phyloP scores from a whole-genome alignment of 2,113 vertebrate species.

The Pteropus alecto region DNA sequence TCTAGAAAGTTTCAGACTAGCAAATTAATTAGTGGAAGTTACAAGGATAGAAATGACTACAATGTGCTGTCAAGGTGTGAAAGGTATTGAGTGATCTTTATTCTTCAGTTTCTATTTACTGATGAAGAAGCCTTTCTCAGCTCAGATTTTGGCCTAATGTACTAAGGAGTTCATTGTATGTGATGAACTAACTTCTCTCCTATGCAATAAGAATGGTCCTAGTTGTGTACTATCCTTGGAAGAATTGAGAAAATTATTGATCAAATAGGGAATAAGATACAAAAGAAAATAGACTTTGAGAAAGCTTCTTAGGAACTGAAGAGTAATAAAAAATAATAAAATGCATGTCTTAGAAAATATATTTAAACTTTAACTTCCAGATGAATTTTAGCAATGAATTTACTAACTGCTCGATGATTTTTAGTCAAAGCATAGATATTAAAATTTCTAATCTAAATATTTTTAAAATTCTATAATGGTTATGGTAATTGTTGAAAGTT shows the following conservation, averaged over 20 bases:
- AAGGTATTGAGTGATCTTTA: neutral
- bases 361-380: neutral
- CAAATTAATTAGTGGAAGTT: neutral
- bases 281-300: neutral
- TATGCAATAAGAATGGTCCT: neutral
- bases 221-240: neutral
- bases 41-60: neutral
- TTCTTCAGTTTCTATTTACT: neutral
- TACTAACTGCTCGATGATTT: neutral
- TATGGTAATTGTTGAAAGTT: neutral
- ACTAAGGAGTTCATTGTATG: neutral
- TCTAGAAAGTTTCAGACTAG: neutral
- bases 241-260: neutral
- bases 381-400: neutral
- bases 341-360: neutral
- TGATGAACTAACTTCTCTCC: neutral
- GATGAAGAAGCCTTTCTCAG: neutral
- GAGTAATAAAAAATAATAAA: conserved; percentile 32
- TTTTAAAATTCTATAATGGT: neutral
- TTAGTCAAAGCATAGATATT: neutral
- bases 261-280: neutral
- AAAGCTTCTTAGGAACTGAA: conserved; percentile 30
- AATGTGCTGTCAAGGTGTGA: neutral
- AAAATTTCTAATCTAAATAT: neutral
- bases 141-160: neutral